phyloP scores from a whole-genome alignment of 2,888 invertebrate genomes.

The Physocephala rufipes region DNA sequence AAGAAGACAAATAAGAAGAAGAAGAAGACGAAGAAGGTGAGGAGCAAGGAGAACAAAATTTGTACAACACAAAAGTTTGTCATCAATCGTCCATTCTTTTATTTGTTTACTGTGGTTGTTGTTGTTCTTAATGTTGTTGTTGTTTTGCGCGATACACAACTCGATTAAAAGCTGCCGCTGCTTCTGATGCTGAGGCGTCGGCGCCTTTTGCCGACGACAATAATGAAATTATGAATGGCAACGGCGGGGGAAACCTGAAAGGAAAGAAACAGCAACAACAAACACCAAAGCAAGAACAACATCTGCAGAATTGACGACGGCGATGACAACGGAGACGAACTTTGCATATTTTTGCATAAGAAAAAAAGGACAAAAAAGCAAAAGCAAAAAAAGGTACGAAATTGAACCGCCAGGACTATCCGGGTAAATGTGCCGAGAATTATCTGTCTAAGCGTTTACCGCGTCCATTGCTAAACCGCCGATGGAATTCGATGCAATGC shows the following conservation, averaged over 20 bases:
- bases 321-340: slow-evolving; percentile 24
- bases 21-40: no score
- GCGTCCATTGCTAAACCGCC: no score
- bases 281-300: not conserved
- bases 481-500: slow-evolving; percentile 5
- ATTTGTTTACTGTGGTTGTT: slow-evolving; percentile 22
- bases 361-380: no score
- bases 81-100: no score
- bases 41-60: no score
- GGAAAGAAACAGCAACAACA: no score
- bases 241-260: not conserved
- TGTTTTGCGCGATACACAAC: no score
- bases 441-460: not conserved
- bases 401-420: no score
- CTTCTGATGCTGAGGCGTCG: not conserved
- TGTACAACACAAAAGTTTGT: no score
- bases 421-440: slow-evolving; percentile 15
- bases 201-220: not conserved
- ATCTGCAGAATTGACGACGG: not conserved
- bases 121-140: no score
- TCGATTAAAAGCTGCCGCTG: slow-evolving; percentile 12
- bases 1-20: no score
- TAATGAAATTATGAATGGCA: not conserved
- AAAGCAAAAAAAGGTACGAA: not conserved
- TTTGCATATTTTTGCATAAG: slow-evolving; percentile 28